These are phyloP conservation scores for Prosopocoilus inquinatus DNA, from an alignment of 2,888 invertebrate species.

Conservation along the genomic window DNA sequence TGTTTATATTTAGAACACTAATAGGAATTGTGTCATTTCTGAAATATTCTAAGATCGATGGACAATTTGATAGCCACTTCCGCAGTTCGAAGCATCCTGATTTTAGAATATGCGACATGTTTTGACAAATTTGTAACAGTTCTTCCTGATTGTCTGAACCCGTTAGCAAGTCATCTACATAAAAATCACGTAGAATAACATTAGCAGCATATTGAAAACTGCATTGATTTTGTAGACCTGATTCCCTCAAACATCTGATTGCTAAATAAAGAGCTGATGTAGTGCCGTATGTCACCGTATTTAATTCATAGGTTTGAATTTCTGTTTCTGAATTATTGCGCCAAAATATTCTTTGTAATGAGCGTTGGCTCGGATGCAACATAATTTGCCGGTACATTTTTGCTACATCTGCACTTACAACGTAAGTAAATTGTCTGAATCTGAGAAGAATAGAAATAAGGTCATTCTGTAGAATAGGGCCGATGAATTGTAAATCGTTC, in stretches of 20 bases:
- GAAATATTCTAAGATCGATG: neutral
- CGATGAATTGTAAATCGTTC: slow-evolving; percentile 18
- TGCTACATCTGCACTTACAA: slow-evolving; percentile 33
- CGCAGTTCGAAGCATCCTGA: slow-evolving; percentile 18
- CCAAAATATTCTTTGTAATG: slow-evolving; percentile 31
- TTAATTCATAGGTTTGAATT: slow-evolving; percentile 23
- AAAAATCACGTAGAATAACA: slow-evolving; percentile 20
- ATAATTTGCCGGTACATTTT: slow-evolving; percentile 37
- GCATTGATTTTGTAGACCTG: slow-evolving; percentile 19
- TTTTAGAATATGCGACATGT: slow-evolving; percentile 9
- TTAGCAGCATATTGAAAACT: slow-evolving; percentile 23
- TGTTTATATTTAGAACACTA: slow-evolving; percentile 1
- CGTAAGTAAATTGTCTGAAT: slow-evolving; percentile 31
- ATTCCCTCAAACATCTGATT: slow-evolving; percentile 21
- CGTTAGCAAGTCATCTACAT: slow-evolving; percentile 27
- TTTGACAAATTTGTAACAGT: neutral
- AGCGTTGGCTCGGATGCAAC: slow-evolving; percentile 24
- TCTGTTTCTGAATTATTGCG: slow-evolving; percentile 15
- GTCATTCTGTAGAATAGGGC: slow-evolving; percentile 24
- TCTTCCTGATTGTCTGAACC: slow-evolving; percentile 16
- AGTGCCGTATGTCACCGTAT: slow-evolving; percentile 30
- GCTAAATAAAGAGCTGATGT: slow-evolving; percentile 28
- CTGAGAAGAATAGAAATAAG: slow-evolving; percentile 31
- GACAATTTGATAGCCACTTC: slow-evolving; percentile 24
- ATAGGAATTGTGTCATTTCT: neutral